Percentiles rank a stretch among this genome's conserved stretches.
Conservation (phyloP, 1,140 invertebrate genomes). For the Calephelis nemesis region DNA sequence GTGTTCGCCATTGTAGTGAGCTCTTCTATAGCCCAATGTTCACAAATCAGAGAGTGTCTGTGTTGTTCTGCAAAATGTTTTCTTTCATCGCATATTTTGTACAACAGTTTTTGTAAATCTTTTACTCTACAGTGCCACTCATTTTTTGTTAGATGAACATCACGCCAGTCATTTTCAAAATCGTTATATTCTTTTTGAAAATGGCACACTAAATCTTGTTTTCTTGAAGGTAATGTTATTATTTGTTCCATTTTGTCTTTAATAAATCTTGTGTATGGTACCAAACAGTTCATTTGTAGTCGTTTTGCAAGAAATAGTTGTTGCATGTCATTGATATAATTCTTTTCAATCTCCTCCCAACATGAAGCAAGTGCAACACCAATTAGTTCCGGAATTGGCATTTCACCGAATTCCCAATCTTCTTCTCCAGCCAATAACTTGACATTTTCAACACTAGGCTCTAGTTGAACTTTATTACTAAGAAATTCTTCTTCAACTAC, state of each 20-base stretch:
- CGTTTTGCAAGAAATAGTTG: slow-evolving; percentile 79
- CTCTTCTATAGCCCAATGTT: slow-evolving; percentile 78
- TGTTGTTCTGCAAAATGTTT: slow-evolving; percentile 76
- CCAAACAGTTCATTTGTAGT: slow-evolving; percentile 70
- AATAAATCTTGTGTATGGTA: slow-evolving; percentile 77
- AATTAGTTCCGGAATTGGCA: slow-evolving; percentile 62
- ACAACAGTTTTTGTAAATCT: slow-evolving; percentile 58
- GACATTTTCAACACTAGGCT: slow-evolving; percentile 43
- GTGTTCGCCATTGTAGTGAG: slow-evolving; percentile 76
- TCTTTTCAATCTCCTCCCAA: slow-evolving; percentile 80
- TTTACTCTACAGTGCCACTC: slow-evolving; percentile 73
- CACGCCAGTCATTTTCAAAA: slow-evolving; percentile 78
- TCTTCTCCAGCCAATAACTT: slow-evolving; percentile 72
- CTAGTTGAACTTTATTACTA: slow-evolving; percentile 32
- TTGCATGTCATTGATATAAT: slow-evolving; percentile 77
- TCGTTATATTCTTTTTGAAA: slow-evolving; percentile 81
- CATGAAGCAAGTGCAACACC: slow-evolving; percentile 69
- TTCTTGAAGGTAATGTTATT: slow-evolving; percentile 76
- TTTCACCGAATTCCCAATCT: slow-evolving; percentile 76
- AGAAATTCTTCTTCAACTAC: slow-evolving; percentile 40
- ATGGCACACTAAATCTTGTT: slow-evolving; percentile 74
- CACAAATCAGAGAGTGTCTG: slow-evolving; percentile 65
- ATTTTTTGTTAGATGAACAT: slow-evolving; percentile 70
- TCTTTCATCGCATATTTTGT: slow-evolving; percentile 78
- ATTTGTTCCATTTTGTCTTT: slow-evolving; percentile 76